These are phyloP conservation scores for Cantharis rufa DNA, from an alignment of 2,888 invertebrate genomes.

Conservation along the genomic window DNA sequence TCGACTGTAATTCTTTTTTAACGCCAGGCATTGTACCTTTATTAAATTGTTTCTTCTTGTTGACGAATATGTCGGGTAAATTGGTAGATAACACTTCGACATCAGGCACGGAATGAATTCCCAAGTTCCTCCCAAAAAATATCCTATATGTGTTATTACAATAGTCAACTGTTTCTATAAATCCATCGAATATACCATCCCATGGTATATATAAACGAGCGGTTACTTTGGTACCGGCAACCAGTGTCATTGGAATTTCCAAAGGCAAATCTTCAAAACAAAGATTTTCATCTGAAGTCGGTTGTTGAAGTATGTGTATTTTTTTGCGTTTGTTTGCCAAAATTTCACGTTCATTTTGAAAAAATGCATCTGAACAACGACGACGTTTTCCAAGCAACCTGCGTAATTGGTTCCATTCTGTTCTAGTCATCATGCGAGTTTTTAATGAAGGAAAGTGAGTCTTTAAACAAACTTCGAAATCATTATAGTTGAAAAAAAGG, in stretches of 20 bases:
- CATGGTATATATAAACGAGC: conserved; percentile 89
- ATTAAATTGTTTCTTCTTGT: conserved; percentile 61
- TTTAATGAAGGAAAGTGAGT: conserved; percentile 94
- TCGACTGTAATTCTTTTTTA: conserved; percentile 64
- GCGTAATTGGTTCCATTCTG: conserved; percentile 94
- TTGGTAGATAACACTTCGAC: conserved; percentile 95
- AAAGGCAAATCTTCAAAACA: conserved; percentile 85
- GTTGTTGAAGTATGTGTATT: conserved; percentile 89
- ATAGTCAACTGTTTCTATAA: conserved; percentile 94
- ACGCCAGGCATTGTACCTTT: conserved; percentile 74
- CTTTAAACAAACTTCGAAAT: conserved; percentile 89
- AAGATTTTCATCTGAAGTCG: conserved; percentile 79
- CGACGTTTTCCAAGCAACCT: conserved; percentile 97
- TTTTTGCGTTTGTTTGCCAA: conserved; percentile 88
- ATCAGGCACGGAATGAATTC: conserved; percentile 95
- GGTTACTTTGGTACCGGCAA: conserved; percentile 94
- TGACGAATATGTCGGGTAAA: conserved; percentile 85
- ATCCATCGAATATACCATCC: conserved; percentile 88
- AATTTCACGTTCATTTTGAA: conserved; percentile 90
- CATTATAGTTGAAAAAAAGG: conserved; percentile 89
- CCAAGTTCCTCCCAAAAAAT: conserved; percentile 90
- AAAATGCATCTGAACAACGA: conserved; percentile 91
- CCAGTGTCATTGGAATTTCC: conserved; percentile 92
- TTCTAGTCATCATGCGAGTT: conserved; percentile 79
- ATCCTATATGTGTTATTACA: conserved; percentile 93